These are phyloP conservation scores for Harpalus rubripes DNA, from an alignment of 2,888 invertebrate species.

Conservation along the genomic window DNA sequence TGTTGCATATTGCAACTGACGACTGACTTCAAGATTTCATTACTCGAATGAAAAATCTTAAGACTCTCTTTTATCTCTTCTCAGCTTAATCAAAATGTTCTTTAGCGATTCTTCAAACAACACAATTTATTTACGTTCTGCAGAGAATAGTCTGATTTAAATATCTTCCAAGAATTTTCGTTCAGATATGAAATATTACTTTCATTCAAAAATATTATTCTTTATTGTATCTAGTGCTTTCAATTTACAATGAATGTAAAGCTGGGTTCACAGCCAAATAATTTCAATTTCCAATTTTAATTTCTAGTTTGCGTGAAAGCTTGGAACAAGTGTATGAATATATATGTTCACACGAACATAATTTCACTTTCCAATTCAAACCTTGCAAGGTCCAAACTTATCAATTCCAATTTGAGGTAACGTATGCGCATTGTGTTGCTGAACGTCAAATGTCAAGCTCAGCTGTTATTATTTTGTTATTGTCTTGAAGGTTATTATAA, in stretches of 20 bases:
- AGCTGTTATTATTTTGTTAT: too few species aligned
- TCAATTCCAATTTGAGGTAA: too few species aligned
- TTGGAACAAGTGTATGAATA: too few species aligned
- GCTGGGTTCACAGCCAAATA: too few species aligned
- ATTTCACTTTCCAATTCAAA: too few species aligned
- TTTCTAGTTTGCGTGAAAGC: too few species aligned
- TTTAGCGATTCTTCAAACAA: constrained; percentile 11
- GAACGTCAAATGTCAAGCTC: too few species aligned
- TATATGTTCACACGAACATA: too few species aligned
- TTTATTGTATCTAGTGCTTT: not conserved
- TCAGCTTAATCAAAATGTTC: constrained; percentile 46
- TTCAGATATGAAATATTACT: constrained; percentile 21
- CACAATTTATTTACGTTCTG: constrained; percentile 10
- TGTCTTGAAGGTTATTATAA: too few species aligned
- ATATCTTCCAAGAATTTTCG: not conserved
- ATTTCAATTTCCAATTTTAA: too few species aligned
- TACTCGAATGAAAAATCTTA: constrained; percentile 47
- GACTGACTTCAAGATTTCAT: constrained; percentile 50
- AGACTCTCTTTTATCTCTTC: constrained; percentile 23
- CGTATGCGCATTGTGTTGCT: too few species aligned
- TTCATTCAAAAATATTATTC: constrained; percentile 7
- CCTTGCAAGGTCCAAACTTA: too few species aligned
- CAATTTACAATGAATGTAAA: constrained; percentile 31
- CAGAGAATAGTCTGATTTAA: not conserved
- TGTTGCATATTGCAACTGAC: constrained; percentile 46